A percentile compares a stretch with the other conserved stretches of the same genome.
Evolutionary conservation across 2,113 vertebrate genomes (phyloP).

Genomic region (Zapus hudsonius): DNA sequence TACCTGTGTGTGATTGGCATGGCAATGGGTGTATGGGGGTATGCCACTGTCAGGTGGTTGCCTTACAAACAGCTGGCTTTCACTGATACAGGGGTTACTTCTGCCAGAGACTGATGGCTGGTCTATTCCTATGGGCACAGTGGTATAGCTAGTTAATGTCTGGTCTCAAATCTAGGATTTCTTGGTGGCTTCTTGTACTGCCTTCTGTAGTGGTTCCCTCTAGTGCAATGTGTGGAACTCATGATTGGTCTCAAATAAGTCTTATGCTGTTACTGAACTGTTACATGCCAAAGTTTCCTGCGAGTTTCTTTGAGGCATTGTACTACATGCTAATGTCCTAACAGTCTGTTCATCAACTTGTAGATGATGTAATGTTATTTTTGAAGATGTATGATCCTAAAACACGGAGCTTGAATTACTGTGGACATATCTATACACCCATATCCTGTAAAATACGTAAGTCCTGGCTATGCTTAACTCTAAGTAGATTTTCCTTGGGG

Average conservation of each 20-base stretch:
- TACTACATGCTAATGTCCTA: background rate
- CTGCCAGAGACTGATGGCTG: fast-evolving
- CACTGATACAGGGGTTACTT: background rate
- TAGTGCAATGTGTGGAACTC: background rate
- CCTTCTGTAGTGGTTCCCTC: fast-evolving
- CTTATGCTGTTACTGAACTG: fast-evolving
- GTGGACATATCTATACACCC: slow-evolving; percentile 99
- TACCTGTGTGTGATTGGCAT: background rate
- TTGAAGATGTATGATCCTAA: slow-evolving; percentile 99
- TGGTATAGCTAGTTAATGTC: background rate
- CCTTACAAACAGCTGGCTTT: too few relatives aligned
- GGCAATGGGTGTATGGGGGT: fast-evolving
- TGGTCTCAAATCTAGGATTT: background rate
- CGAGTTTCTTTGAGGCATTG: background rate
- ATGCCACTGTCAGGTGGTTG: background rate
- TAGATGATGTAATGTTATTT: slow-evolving; percentile 99
- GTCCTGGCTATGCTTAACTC: slow-evolving; percentile 60
- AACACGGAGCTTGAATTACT: slow-evolving; percentile 99
- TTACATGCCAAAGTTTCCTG: background rate
- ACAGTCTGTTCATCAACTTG: slow-evolving; percentile 60
- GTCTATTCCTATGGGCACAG: background rate
- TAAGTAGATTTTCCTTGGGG: fast-evolving
- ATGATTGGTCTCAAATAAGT: background rate
- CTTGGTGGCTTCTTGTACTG: fast-evolving
- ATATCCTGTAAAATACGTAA: slow-evolving; percentile 99